Base-by-base conservation (phyloP, 2,888 invertebrate genomes). In the Nomada flava region DNA sequence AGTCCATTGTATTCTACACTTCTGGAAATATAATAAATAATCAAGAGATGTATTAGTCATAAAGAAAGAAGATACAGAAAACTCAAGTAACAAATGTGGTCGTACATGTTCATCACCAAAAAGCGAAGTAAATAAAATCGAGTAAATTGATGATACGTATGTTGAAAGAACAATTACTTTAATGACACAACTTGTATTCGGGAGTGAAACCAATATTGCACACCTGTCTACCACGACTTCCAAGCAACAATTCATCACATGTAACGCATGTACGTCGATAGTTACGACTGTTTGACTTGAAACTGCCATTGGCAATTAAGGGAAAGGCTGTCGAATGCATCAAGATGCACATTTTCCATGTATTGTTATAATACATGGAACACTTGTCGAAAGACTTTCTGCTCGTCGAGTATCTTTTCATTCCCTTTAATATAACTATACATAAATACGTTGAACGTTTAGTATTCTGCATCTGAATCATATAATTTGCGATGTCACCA, bases 211-310 rank as follows among this genome's bases (percentile, higher is more conserved):
- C 52, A 53, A 70, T 70, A 72, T 72, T 26, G 53, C 52, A 36
- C 72, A 72, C 53, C 72, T 63, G 72, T 63, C 53, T 20, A 44
- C 47, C 55, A 13, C 15, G 44, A 47, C 55, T 47, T 18, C 47
- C 67, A 36, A 74, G 73, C 47, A 42, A 72, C 63, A 26, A 72
- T 72, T 72, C 53, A 72, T 72, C 72, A 63, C 53, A 42, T 15
- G 53, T 15, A 26, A 53, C 42, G 63, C 63, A 63, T 42, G 52
- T 62, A 52, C 71, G 42, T 57, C 67, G 13, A 55, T 73, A 29
- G 65, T 52, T 73, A 57, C 47, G n/a, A 52, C 57, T 57, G 47
- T 67, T 67, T 47, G 67, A 23, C 50, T 67, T 59, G 53, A 47
- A 74, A 67, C 67, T 67, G 73, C 57, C 47, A 67, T 67, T 74